Conservation (phyloP, 2,113 vertebrate genomes). For the Trematomus loennbergii region DNA sequence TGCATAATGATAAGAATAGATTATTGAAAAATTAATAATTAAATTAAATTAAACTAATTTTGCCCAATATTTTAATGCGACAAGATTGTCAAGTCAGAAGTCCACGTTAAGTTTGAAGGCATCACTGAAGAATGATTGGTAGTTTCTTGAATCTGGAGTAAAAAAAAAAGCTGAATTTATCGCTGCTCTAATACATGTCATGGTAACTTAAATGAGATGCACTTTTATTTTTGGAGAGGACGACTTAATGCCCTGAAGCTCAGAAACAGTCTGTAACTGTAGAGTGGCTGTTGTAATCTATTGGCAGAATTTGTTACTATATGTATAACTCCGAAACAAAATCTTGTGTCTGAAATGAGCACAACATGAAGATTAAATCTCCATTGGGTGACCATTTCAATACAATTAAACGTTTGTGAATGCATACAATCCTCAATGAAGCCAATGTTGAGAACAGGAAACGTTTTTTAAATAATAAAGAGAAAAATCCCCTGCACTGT, state of each 20-base stretch:
- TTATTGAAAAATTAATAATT: neutral
- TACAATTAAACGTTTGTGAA: neutral
- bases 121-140: too few species aligned
- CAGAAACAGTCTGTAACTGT: neutral
- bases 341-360: neutral
- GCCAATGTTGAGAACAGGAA: neutral
- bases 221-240: too few species aligned
- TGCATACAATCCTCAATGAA: neutral
- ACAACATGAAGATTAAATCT: neutral
- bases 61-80: too few species aligned
- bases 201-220: too few species aligned
- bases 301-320: neutral
- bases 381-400: neutral
- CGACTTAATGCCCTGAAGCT: neutral
- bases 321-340: neutral
- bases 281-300: neutral
- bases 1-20: neutral
- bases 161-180: too few species aligned
- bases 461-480: neutral
- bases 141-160: too few species aligned
- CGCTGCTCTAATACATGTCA: too few species aligned
- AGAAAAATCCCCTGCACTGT: neutral
- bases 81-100: too few species aligned
- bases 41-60: neutral
- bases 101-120: too few species aligned